Percentiles rank a stretch among this genome's conserved stretches.
Evolutionary conservation across 1,140 invertebrate genomes (phyloP).

Genomic region (Bombus soroeensis): DNA sequence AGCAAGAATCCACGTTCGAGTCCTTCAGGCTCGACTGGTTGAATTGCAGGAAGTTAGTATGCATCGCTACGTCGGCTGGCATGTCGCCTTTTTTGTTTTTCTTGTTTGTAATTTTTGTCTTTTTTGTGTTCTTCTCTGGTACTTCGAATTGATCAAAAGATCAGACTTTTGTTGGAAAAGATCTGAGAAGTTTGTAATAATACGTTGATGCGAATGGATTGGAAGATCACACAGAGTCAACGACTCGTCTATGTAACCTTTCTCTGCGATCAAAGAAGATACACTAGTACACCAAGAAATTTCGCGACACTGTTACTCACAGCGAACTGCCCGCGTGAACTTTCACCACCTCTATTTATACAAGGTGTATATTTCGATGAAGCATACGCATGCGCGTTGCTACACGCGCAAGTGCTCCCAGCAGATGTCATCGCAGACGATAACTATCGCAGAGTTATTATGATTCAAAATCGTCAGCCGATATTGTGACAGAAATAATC

Average conservation of each 20-base stretch:
- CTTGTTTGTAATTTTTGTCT: not conserved
- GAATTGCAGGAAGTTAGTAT: conserved; percentile 76
- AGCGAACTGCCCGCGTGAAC: conserved; percentile 59
- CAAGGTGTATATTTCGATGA: not conserved
- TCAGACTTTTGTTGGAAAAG: not conserved
- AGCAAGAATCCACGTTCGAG: conserved; percentile 79
- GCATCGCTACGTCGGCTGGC: conserved; percentile 81
- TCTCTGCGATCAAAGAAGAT: not conserved
- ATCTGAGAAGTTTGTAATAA: too few species aligned
- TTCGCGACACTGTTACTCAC: conserved; percentile 15
- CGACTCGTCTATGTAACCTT: not conserved
- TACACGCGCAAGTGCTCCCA: not conserved
- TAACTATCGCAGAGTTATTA: not conserved
- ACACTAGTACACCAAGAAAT: not conserved
- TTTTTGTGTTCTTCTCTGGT: not conserved
- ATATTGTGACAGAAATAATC: not conserved
- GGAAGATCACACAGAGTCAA: not conserved
- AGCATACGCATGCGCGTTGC: conserved; percentile 34
- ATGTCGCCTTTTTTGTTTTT: conserved; percentile 66
- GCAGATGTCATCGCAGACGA: conserved; percentile 39
- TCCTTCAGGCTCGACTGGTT: conserved; percentile 71
- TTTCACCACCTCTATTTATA: conserved; percentile 70
- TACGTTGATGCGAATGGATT: not conserved
- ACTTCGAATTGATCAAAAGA: not conserved
- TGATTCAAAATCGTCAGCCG: not conserved